Percentiles rank a stretch among this genome's conserved stretches.
Evolutionary conservation across 2,888 invertebrate genomes (phyloP).

Genomic region (Pteria penguin): DNA sequence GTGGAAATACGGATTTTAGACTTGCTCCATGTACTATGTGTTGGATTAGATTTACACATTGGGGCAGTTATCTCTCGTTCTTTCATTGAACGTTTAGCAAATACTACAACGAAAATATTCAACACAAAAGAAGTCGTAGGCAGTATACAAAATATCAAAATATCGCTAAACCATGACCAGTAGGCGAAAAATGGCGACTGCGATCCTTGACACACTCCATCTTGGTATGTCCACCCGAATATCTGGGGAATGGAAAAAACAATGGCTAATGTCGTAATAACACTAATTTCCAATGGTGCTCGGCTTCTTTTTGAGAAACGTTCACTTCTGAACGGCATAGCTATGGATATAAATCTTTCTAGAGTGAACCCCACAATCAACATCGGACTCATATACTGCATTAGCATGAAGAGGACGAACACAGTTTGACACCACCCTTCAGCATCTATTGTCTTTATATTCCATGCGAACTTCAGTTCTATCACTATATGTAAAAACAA

Average conservation of each 20-base stretch:
- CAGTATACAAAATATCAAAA: constrained; percentile 63
- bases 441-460: constrained; percentile 56
- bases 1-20: constrained; percentile 51
- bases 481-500: constrained; percentile 71
- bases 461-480: constrained; percentile 77
- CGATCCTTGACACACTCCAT: constrained; percentile 37
- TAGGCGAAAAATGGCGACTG: constrained; percentile 53
- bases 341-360: constrained; percentile 75
- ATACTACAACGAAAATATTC: constrained; percentile 64
- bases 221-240: constrained; percentile 71
- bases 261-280: constrained; percentile 58
- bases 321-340: constrained; percentile 71
- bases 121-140: constrained; percentile 64
- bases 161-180: constrained; percentile 69
- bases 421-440: constrained; percentile 72
- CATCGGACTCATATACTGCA: constrained; percentile 75
- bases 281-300: constrained; percentile 67
- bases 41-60: background rate
- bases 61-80: constrained; percentile 35
- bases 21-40: background rate
- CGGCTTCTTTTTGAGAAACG: constrained; percentile 68
- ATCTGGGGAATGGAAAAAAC: constrained; percentile 70
- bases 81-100: constrained; percentile 19
- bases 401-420: constrained; percentile 71
- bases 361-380: constrained; percentile 77